Percentiles rank a stretch among this genome's conserved stretches.
phyloP scores from a whole-genome alignment of 2,113 vertebrate genomes.

The Amphiprion percula region DNA sequence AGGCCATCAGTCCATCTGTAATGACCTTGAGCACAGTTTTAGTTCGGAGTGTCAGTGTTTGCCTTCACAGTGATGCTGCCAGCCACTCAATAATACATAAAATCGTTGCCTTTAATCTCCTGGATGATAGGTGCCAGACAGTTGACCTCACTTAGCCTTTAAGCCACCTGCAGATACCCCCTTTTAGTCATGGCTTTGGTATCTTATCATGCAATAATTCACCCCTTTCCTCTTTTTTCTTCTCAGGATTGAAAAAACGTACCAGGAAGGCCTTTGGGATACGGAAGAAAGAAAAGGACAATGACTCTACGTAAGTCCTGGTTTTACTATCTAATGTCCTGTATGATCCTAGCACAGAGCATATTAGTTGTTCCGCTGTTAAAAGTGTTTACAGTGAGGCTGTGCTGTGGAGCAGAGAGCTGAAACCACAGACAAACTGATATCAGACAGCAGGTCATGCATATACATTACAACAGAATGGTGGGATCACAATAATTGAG shows the following conservation, averaged over 20 bases:
- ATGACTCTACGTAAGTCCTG: constrained; percentile 93
- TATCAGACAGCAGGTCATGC: not conserved
- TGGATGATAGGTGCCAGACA: constrained; percentile 19
- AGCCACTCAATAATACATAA: constrained; percentile 74
- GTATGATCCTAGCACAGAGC: not conserved
- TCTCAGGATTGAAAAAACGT: constrained; percentile 98
- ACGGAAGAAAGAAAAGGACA: constrained; percentile 99
- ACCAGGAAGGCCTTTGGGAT: constrained; percentile 99
- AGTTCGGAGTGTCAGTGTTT: constrained; percentile 23
- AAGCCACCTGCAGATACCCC: constrained; percentile 18
- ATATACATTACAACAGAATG: constrained; percentile 2
- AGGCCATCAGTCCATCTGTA: constrained; percentile 14
- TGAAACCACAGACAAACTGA: constrained; percentile 13
- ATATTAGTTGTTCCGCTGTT: not conserved
- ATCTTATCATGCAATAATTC: constrained; percentile 10
- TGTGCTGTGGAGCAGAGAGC: no score
- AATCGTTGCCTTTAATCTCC: constrained; percentile 45
- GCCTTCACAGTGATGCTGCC: constrained; percentile 24
- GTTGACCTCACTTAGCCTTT: constrained; percentile 30
- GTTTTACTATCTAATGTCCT: not conserved
- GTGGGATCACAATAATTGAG: constrained; percentile 11
- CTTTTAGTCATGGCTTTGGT: constrained; percentile 22
- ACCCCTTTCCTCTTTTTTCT: constrained; percentile 44
- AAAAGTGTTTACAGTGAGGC: not conserved
- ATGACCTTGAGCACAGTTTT: constrained; percentile 57